Evolutionary conservation across 2,888 invertebrate genomes (phyloP).

Genomic region (Ennomos quercinarius): DNA sequence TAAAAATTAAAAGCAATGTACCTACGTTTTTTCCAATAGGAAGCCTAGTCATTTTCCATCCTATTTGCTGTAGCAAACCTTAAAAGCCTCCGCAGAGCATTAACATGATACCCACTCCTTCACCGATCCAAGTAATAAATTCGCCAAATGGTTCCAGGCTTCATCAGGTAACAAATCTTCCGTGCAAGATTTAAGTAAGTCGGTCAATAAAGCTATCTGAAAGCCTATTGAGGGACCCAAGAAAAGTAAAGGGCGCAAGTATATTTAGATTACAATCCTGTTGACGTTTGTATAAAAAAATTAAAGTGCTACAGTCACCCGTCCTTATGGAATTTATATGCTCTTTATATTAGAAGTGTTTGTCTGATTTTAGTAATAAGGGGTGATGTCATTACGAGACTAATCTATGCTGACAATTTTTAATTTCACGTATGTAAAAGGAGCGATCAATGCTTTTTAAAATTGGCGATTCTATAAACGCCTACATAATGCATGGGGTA

Average conservation of each 20-base stretch:
- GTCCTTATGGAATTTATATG: not conserved
- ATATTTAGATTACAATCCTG: constrained; percentile 18
- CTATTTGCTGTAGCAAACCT: constrained; percentile 25
- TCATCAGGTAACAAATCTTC: constrained; percentile 38
- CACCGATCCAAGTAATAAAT: constrained; percentile 34
- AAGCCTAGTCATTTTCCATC: constrained; percentile 23
- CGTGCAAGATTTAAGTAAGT: constrained; percentile 36
- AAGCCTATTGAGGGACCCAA: constrained; percentile 22
- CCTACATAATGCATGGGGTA: too few species aligned
- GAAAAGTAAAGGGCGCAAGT: constrained; percentile 15
- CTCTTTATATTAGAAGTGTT: too few species aligned
- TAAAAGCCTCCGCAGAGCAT: constrained; percentile 32
- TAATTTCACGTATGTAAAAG: too few species aligned
- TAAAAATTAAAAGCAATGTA: too few species aligned
- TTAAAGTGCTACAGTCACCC: too few species aligned
- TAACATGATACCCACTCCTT: constrained; percentile 34
- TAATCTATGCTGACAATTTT: too few species aligned
- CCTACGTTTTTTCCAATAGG: constrained; percentile 24
- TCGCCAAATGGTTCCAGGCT: constrained; percentile 33
- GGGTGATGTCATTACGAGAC: too few species aligned
- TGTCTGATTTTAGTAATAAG: too few species aligned
- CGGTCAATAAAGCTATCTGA: constrained; percentile 32
- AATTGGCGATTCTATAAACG: too few species aligned
- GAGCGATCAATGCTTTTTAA: too few species aligned
- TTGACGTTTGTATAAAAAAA: constrained; percentile 13